These are phyloP conservation scores for Spinibarbus caldwelli DNA, from an alignment of 2,797 vertebrate species.

Conservation along the genomic window DNA sequence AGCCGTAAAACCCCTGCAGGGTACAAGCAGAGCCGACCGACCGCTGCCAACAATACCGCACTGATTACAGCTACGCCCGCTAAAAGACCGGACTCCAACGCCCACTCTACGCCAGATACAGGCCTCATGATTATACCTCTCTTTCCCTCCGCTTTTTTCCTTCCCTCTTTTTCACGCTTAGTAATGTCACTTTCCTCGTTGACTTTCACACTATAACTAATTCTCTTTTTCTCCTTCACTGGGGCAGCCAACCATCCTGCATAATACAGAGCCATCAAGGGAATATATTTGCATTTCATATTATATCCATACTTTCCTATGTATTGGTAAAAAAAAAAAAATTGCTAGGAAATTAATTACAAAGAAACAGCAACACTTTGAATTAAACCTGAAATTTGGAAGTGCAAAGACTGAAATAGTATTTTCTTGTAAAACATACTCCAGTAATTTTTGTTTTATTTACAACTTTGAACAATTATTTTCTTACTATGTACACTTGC, in stretches of 20 bases:
- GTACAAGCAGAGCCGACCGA: conserved; percentile 66
- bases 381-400: neutral
- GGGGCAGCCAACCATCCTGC: neutral
- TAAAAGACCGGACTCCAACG: conserved; percentile 54
- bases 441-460: no score
- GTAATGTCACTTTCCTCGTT: conserved; percentile 60
- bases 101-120: conserved; percentile 51
- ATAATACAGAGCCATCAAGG: neutral
- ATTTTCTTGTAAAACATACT: neutral
- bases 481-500: no score
- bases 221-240: conserved; percentile 8
- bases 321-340: neutral
- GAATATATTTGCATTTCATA: neutral
- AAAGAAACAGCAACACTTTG: neutral
- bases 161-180: conserved; percentile 53
- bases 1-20: conserved; percentile 49
- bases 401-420: neutral
- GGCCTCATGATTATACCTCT: conserved; percentile 55
- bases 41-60: conserved; percentile 77
- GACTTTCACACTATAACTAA: conserved; percentile 29
- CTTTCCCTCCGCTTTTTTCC: conserved; percentile 48
- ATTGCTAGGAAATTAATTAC: neutral
- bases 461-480: no score
- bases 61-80: conserved; percentile 79
- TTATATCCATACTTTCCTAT: neutral